Evolutionary conservation across 2,797 vertebrate genomes (phyloP).

Genomic region (Hypotaenidia okinawae): DNA sequence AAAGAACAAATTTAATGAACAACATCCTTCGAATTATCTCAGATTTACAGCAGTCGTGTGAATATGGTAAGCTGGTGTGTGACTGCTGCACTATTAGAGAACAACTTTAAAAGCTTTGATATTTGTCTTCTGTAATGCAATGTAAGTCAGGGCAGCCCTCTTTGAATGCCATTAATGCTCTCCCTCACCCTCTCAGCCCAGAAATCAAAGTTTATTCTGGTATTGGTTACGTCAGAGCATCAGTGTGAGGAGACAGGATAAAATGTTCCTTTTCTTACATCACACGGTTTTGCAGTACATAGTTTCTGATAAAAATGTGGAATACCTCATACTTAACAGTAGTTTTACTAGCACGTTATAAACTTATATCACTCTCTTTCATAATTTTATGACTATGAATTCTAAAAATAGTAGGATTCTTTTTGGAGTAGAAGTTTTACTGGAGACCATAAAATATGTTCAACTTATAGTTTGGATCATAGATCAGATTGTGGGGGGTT

Average conservation of each 20-base stretch:
- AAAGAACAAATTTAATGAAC: conserved; percentile 98
- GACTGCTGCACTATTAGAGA: not conserved
- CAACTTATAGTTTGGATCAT: not conserved
- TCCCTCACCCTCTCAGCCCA: not conserved
- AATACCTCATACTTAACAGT: not conserved
- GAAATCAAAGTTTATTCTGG: not conserved
- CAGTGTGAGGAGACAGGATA: not conserved
- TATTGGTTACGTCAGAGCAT: not conserved
- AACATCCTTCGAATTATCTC: conserved; percentile 98
- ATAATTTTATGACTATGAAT: not conserved
- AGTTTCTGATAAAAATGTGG: not conserved
- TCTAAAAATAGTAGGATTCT: not conserved
- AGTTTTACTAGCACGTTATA: not conserved
- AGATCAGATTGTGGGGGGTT: not conserved
- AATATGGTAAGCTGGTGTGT: conserved; percentile 85
- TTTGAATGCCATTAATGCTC: not conserved
- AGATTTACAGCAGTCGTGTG: conserved; percentile 96
- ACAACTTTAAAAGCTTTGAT: not conserved
- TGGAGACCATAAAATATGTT: not conserved
- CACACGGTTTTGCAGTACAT: not conserved
- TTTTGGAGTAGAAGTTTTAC: not conserved
- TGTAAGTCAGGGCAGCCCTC: not conserved
- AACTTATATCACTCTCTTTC: not conserved
- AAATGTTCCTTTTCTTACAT: not conserved
- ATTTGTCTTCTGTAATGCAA: not conserved